Conservation (phyloP, 1,140 invertebrate species). For the Physella acuta region DNA sequence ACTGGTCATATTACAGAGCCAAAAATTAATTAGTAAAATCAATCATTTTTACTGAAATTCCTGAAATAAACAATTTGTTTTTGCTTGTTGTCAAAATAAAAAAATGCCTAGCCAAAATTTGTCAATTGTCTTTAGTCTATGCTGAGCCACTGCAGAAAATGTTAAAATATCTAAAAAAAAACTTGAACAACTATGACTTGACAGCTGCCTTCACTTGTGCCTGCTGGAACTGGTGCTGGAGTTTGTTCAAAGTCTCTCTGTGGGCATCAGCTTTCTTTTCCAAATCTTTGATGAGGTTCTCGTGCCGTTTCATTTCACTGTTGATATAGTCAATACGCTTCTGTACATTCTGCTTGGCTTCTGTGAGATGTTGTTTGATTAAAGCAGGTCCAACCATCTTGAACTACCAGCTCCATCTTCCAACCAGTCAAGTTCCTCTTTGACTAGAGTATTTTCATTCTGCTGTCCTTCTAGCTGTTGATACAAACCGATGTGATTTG, state of each 20-base stretch:
- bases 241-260: conserved; percentile 74
- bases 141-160: too few species aligned
- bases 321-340: conserved; percentile 94
- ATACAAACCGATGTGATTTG: conserved; percentile 75
- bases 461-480: conserved; percentile 86
- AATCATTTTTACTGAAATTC: too few species aligned
- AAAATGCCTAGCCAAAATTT: too few species aligned
- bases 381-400: conserved; percentile 94
- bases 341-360: conserved; percentile 90
- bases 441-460: conserved; percentile 88
- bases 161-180: too few species aligned
- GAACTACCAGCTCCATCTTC: conserved; percentile 80
- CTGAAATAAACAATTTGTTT: too few species aligned
- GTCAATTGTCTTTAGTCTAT: too few species aligned
- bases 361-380: conserved; percentile 88
- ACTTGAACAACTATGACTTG: conserved; percentile 31
- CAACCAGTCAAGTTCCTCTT: conserved; percentile 82
- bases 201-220: conserved; percentile 67
- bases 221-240: conserved; percentile 79
- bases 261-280: conserved; percentile 81
- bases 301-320: conserved; percentile 84
- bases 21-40: too few species aligned
- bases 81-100: too few species aligned
- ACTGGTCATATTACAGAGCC: too few species aligned
- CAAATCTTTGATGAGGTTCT: conserved; percentile 70